These are phyloP conservation scores for Porites rus DNA, from an alignment of 92 coral and sea anemone species.

Conservation along the genomic window DNA sequence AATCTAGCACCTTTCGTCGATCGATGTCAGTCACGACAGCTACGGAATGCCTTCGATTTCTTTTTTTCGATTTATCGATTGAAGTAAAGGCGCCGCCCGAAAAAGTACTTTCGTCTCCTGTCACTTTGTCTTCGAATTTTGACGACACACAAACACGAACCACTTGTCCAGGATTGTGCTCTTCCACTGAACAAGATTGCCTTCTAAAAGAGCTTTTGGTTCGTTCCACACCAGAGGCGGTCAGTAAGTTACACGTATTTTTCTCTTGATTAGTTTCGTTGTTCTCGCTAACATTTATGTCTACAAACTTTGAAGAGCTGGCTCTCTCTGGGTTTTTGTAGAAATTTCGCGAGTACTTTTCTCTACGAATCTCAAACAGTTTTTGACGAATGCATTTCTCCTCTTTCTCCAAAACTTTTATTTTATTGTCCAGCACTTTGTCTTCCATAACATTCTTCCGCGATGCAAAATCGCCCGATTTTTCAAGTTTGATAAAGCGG, in stretches of 20 bases:
- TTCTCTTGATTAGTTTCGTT: background rate
- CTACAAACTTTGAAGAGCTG: constrained; percentile 23
- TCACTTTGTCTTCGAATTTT: constrained; percentile 27
- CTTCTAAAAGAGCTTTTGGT: constrained; percentile 21
- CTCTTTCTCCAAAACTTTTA: constrained; percentile 48
- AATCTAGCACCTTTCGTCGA: background rate
- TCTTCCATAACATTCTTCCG: constrained; percentile 54
- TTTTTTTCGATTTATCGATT: background rate
- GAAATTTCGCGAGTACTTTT: constrained; percentile 63
- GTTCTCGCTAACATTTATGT: constrained; percentile 27
- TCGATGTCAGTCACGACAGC: constrained; percentile 17
- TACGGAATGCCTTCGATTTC: constrained; percentile 15
- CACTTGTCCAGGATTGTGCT: constrained; percentile 14
- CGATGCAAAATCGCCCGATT: constrained; percentile 45
- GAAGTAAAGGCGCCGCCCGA: background rate
- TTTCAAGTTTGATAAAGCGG: constrained; percentile 17
- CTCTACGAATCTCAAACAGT: constrained; percentile 52
- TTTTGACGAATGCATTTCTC: constrained; percentile 35
- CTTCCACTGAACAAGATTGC: constrained; percentile 1
- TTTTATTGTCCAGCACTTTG: constrained; percentile 41
- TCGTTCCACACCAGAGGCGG: constrained; percentile 29
- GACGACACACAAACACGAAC: constrained; percentile 35
- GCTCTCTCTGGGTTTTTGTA: constrained; percentile 30
- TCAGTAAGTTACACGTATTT: constrained; percentile 8
- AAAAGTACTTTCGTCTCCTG: background rate